Conservation (phyloP, 2,797 vertebrate genomes). For the Liasis olivaceus region DNA sequence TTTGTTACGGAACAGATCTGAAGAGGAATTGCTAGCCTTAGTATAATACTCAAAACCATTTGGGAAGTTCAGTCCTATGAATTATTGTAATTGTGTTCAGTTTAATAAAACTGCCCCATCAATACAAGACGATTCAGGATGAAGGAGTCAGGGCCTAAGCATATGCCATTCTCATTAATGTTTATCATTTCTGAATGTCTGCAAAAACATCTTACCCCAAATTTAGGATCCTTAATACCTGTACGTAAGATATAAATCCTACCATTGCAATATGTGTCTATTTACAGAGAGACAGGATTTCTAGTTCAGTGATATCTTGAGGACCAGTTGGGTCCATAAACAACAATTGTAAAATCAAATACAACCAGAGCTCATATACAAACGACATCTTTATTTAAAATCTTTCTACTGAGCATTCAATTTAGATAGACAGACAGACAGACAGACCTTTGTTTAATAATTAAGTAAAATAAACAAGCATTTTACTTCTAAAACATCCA, state of each 20-base stretch:
- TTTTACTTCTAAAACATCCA: background rate
- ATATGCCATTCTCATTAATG: background rate
- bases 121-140: background rate
- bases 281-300: background rate
- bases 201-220: background rate
- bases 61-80: background rate
- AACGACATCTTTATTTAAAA: background rate
- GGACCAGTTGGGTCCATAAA: background rate
- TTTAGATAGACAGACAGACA: too few relatives aligned
- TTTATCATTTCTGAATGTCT: background rate
- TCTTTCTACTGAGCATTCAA: background rate
- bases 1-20: background rate
- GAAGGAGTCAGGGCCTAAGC: background rate
- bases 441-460: too few relatives aligned
- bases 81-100: background rate
- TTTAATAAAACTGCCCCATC: background rate
- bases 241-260: background rate
- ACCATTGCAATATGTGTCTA: background rate
- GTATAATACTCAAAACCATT: background rate
- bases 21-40: background rate
- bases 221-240: background rate
- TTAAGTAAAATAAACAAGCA: background rate
- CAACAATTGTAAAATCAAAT: background rate
- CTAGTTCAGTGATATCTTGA: background rate
- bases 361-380: background rate